phyloP scores from a whole-genome alignment of 2,797 vertebrate genomes.

The Sebastes trivittatus region DNA sequence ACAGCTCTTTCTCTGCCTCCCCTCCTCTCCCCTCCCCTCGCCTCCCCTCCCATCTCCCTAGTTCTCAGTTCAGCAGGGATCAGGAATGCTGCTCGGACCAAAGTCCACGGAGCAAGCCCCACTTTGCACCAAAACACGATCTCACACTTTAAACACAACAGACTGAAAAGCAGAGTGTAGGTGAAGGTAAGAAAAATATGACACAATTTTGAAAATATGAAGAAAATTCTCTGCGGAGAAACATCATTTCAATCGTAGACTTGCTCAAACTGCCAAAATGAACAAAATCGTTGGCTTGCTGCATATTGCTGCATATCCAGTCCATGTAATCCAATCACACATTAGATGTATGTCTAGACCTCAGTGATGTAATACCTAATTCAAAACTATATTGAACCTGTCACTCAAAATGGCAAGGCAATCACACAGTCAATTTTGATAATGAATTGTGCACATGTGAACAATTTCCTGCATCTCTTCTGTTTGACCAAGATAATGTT shows the following conservation, averaged over 20 bases:
- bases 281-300: not conserved
- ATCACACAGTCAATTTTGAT: constrained; percentile 1
- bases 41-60: constrained; percentile 45
- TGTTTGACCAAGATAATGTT: not conserved
- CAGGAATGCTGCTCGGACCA: constrained; percentile 81
- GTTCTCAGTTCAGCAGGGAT: constrained; percentile 83
- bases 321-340: constrained; percentile 5
- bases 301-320: not conserved
- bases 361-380: constrained; percentile 34
- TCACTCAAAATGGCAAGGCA: constrained; percentile 1
- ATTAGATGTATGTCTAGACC: constrained; percentile 13
- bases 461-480: constrained; percentile 3
- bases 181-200: not conserved
- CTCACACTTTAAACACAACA: not conserved
- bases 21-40: constrained; percentile 33
- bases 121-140: constrained; percentile 63
- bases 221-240: not conserved
- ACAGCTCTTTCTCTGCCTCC: constrained; percentile 5
- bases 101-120: constrained; percentile 82
- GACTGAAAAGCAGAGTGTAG: not conserved
- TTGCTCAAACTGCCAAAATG: not conserved
- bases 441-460: constrained; percentile 23
- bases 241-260: not conserved
- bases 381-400: constrained; percentile 18
- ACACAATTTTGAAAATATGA: not conserved